phyloP scores from a whole-genome alignment of 1,140 invertebrate genomes.

The Drosophila kikkawai region DNA sequence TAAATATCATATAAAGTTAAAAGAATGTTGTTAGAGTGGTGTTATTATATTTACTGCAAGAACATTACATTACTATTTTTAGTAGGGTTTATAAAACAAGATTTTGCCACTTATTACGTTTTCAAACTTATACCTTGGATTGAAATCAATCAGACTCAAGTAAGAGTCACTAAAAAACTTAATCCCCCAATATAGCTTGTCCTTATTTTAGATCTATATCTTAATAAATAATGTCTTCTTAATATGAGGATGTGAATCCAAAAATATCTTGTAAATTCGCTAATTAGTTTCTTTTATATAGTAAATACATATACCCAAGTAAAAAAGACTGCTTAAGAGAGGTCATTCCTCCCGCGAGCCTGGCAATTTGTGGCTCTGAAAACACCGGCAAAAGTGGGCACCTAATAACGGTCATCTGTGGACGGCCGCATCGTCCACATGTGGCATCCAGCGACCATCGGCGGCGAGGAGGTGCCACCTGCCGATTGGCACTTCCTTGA shows the following conservation, averaged over 20 bases:
- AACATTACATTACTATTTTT: neutral
- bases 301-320: neutral
- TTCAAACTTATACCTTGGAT: accelerated
- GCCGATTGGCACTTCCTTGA: slow-evolving; percentile 81
- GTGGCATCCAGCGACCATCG: slow-evolving; percentile 1
- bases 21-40: neutral
- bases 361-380: slow-evolving; percentile 54
- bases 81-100: neutral
- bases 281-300: neutral
- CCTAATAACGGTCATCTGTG: slow-evolving; percentile 66
- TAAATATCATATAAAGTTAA: neutral
- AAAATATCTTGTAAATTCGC: neutral
- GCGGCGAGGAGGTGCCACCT: slow-evolving; percentile 52
- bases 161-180: neutral
- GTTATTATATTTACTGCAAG: too few relatives aligned
- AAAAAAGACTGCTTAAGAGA: slow-evolving; percentile 16
- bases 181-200: too few relatives aligned
- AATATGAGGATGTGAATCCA: neutral
- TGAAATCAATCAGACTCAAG: neutral
- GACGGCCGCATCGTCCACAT: slow-evolving; percentile 12
- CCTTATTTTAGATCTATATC: neutral
- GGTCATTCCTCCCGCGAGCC: slow-evolving; percentile 52
- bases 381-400: slow-evolving; percentile 48
- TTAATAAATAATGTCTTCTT: neutral
- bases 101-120: too few relatives aligned